Conservation (phyloP, 2,888 invertebrate species). For the Parelbella ahira region DNA sequence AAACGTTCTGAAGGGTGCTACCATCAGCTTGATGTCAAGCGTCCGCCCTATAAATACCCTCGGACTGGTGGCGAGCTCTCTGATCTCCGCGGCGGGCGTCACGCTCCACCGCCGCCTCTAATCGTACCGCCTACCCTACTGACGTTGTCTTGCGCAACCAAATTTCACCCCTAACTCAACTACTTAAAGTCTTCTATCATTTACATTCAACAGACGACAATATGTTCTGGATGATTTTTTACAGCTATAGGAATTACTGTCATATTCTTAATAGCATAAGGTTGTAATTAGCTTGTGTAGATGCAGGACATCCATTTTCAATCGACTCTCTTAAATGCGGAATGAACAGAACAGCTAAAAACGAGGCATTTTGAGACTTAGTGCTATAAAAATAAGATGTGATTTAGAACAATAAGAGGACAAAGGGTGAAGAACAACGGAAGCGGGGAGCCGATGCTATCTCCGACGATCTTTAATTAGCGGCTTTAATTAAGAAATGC, state of each 20-base stretch:
- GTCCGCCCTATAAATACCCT: conserved; percentile 51
- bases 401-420: not conserved
- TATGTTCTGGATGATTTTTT: not conserved
- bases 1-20: conserved; percentile 22
- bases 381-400: not conserved
- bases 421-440: conserved; percentile 33
- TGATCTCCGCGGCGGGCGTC: conserved; percentile 77
- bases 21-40: conserved; percentile 24
- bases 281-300: conserved; percentile 12
- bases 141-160: conserved; percentile 12
- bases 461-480: conserved; percentile 55
- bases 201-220: conserved; percentile 10
- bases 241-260: too few species aligned
- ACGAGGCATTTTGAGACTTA: conserved; percentile 1
- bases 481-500: conserved; percentile 65
- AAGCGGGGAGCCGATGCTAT: conserved; percentile 34
- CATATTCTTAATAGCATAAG: conserved; percentile 19
- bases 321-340: conserved; percentile 19
- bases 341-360: not conserved
- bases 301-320: conserved; percentile 16
- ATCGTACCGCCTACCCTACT: conserved; percentile 52
- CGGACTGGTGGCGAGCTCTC: conserved; percentile 48
- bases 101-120: conserved; percentile 61
- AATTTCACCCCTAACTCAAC: not conserved
- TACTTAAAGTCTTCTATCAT: conserved; percentile 16